Conservation (phyloP, 2,888 invertebrate species). For the Brachyptera putata region DNA sequence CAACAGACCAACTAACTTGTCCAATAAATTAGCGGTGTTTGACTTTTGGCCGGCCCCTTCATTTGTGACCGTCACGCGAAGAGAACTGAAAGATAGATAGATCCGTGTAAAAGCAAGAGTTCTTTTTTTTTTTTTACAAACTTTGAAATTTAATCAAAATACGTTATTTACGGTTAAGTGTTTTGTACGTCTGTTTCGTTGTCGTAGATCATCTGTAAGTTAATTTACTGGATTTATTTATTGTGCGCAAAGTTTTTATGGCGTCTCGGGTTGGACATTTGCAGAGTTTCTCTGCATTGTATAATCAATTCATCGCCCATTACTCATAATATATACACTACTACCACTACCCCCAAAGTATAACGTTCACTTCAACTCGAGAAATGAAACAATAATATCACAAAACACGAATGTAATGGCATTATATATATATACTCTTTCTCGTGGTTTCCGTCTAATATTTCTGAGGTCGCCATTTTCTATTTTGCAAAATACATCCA, state of each 20-base stretch:
- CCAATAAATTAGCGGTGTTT: slow-evolving; percentile 31
- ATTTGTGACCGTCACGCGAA: slow-evolving; percentile 32
- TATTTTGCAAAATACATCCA: slow-evolving; percentile 13
- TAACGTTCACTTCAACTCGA: neutral
- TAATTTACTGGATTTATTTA: slow-evolving; percentile 18
- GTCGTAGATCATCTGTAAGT: slow-evolving; percentile 19
- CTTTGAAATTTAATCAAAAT: slow-evolving; percentile 23
- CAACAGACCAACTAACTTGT: slow-evolving; percentile 26
- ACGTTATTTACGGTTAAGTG: slow-evolving; percentile 28
- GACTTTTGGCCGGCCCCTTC: slow-evolving; percentile 32
- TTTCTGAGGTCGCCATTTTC: slow-evolving; percentile 19
- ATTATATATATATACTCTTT: neutral
- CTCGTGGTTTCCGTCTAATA: slow-evolving; percentile 10
- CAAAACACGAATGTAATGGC: neutral
- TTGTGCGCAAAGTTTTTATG: slow-evolving; percentile 19
- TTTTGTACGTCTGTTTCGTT: slow-evolving; percentile 22
- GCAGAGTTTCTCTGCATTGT: slow-evolving; percentile 14
- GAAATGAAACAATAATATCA: slow-evolving; percentile 12
- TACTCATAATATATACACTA: no score
- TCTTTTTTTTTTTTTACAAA: no score
- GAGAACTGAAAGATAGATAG: slow-evolving; percentile 13
- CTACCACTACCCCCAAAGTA: neutral
- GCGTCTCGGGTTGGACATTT: slow-evolving; percentile 16
- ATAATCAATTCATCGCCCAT: slow-evolving; percentile 22
- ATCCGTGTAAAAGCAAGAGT: slow-evolving; percentile 12